These are phyloP conservation scores for Sphyrna mokarran DNA, from an alignment of 2,113 vertebrate genomes.

Conservation along the genomic window DNA sequence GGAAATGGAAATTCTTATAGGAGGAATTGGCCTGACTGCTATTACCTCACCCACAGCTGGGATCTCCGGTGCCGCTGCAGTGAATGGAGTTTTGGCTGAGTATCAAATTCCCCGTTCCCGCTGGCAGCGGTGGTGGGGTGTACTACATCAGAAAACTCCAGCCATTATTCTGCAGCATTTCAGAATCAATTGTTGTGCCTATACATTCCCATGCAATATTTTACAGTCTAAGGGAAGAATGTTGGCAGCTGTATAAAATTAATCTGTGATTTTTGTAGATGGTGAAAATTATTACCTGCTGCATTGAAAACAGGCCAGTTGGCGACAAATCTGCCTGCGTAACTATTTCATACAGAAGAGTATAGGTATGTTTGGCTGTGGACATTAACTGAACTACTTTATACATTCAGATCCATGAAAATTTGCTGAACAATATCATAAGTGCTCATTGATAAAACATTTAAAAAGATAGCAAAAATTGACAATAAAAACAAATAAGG, in stretches of 20 bases:
- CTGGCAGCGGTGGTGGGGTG: too few relatives aligned
- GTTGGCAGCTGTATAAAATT: not conserved
- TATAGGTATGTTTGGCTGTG: not conserved
- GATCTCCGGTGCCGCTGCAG: too few relatives aligned
- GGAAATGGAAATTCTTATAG: not conserved
- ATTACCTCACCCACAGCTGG: too few relatives aligned
- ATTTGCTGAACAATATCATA: not conserved
- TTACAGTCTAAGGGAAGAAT: not conserved
- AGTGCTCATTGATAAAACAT: not conserved
- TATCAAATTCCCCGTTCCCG: too few relatives aligned
- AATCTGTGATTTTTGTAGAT: not conserved
- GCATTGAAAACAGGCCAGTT: not conserved
- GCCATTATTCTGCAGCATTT: not conserved
- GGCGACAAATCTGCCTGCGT: not conserved
- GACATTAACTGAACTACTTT: not conserved
- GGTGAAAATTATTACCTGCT: not conserved
- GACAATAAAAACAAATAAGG: not conserved
- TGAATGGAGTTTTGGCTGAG: too few relatives aligned
- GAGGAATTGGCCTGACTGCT: not conserved
- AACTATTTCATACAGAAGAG: not conserved
- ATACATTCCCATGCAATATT: not conserved
- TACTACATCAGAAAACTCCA: too few relatives aligned
- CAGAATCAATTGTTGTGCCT: not conserved
- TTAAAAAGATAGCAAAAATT: not conserved
- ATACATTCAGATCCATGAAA: not conserved